phyloP scores from a whole-genome alignment of 1,140 invertebrate species.

The Littorina saxatilis region DNA sequence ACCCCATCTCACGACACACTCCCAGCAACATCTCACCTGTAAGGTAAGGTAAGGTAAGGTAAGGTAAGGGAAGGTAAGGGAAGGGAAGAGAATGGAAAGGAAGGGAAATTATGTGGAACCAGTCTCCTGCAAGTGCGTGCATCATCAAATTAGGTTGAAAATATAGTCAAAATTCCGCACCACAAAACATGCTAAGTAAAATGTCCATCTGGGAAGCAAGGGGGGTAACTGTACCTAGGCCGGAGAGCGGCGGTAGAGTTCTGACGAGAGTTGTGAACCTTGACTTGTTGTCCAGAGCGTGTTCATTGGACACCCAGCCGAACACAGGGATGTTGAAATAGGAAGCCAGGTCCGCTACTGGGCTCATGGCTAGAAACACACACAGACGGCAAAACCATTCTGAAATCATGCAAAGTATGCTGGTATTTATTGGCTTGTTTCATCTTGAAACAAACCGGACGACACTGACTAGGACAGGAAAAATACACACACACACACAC shows the following conservation, averaged over 20 bases:
- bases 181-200: no score
- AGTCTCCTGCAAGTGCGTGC: no score
- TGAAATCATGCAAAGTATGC: neutral
- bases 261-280: conserved; percentile 67
- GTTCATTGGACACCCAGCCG: conserved; percentile 67
- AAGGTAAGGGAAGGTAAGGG: no score
- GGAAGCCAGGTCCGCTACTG: conserved; percentile 67
- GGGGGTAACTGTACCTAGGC: conserved; percentile 55
- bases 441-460: neutral
- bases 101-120: no score
- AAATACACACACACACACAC: neutral
- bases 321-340: conserved; percentile 67
- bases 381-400: neutral
- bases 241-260: conserved; percentile 60
- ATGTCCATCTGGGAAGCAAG: no score
- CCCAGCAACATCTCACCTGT: conserved; percentile 42
- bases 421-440: neutral
- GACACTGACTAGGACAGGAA: neutral
- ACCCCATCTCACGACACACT: conserved; percentile 25
- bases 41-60: no score
- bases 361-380: conserved; percentile 60
- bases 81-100: no score
- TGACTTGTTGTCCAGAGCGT: conserved; percentile 60
- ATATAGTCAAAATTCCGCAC: no score
- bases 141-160: no score